phyloP scores from a whole-genome alignment of 1,140 invertebrate species.

The Drosophila ironensis region DNA sequence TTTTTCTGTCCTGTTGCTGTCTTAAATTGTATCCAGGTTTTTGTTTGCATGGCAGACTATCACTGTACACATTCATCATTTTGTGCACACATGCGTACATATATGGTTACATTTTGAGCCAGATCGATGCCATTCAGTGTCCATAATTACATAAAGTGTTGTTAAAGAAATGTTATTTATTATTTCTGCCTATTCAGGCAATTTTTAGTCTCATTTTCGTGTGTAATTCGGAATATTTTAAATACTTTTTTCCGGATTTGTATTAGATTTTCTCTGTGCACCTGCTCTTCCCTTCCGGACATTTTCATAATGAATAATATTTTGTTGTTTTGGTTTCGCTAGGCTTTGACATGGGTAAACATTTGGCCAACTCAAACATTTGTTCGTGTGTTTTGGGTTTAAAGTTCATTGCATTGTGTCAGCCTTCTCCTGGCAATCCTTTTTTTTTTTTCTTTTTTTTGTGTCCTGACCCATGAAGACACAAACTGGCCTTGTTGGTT shows the following conservation, averaged over 20 bases:
- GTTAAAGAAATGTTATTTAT: not conserved
- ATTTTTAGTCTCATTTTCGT: not conserved
- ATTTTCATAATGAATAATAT: conserved; percentile 39
- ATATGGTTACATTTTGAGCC: not conserved
- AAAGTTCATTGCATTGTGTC: conserved; percentile 67
- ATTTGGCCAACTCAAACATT: conserved; percentile 46
- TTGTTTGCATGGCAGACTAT: too few relatives aligned
- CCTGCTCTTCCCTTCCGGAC: not conserved
- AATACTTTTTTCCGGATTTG: not conserved
- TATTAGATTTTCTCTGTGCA: not conserved
- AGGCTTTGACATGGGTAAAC: conserved; percentile 58
- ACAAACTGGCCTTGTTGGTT: conserved; percentile 55
- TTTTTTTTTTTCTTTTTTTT: too few relatives aligned
- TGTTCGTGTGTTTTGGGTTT: conserved; percentile 35
- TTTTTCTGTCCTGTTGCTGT: too few relatives aligned
- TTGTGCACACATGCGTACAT: too few relatives aligned
- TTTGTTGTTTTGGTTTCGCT: conserved; percentile 31
- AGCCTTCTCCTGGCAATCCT: conserved; percentile 5
- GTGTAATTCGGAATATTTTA: not conserved
- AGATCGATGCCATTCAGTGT: too few relatives aligned
- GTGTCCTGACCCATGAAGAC: conserved; percentile 40
- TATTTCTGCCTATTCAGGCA: not conserved
- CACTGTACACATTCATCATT: too few relatives aligned
- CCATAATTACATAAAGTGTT: not conserved
- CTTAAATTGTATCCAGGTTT: too few relatives aligned